Evolutionary conservation across 2,888 invertebrate genomes (phyloP), one percentile per base, ranked within the genome.

Genomic region (Heliconius ismenius): DNA sequence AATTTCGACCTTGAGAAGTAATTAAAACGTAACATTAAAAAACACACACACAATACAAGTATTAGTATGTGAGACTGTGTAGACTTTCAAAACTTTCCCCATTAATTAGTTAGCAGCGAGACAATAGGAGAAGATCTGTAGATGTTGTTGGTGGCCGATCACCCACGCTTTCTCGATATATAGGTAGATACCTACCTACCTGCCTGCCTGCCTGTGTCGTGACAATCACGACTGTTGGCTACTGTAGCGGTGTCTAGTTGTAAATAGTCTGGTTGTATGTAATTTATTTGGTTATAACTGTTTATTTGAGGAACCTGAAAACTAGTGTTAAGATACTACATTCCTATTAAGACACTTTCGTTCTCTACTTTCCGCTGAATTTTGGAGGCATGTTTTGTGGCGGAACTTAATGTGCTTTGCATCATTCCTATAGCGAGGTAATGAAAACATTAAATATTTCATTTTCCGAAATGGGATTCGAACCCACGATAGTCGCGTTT

Each of bases 71-170:
- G 77, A 74, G 76, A 76, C 39, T 70, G 75, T 76, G 78, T 75
- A 64, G 70, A 80, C 79, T 92, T 92, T 90, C 91, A 91, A 90
- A 90, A 93, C 93, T 93, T 93, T 93, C 93, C 90, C 93, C 90
- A 82, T 89, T 93, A 93, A 93, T 93, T 93, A 93, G 87, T 84
- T 86, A 85, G 86, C 73, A 60, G 64, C 89, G 87, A 90, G 93
- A 93, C 93, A 93, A 93, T 93, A 87, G 92, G 86, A 86, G 87
- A 85, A 85, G 88, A 89, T 87, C 78, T 78, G 86, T 87, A 86
- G 86, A 84, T 89, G 90, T 87, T 89, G 77, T 76, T 92, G 92
- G 92, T 91, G 90, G 92, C 87, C 87, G 89, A 92, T 91, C 90
- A 90, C 90, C 90, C 90, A 90, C 91, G 92, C 93, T 92, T 92